Conservation (phyloP, 2,113 vertebrate genomes). For the Gymnogyps californianus region DNA sequence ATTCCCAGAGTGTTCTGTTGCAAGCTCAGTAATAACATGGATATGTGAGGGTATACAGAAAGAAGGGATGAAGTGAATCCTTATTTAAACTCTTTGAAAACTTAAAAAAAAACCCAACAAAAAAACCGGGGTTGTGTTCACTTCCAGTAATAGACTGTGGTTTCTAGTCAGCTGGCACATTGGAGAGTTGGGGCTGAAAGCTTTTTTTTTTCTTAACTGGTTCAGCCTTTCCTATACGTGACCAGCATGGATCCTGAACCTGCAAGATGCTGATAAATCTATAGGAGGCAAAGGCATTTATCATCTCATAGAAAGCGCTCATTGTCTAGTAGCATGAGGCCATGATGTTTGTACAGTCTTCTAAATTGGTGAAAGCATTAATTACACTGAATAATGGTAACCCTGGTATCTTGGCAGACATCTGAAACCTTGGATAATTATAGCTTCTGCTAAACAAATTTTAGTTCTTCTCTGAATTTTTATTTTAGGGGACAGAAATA, state of each 20-base stretch:
- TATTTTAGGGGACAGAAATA: constrained; percentile 10
- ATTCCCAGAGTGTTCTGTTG: background rate
- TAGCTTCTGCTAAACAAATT: constrained; percentile 33
- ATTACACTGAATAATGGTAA: constrained; percentile 58
- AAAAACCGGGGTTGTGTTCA: background rate
- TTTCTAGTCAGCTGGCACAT: background rate
- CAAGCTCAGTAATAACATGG: background rate
- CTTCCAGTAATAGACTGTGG: background rate
- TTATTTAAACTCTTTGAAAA: background rate
- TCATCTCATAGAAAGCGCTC: constrained; percentile 28
- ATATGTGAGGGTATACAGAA: background rate
- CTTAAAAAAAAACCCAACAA: background rate
- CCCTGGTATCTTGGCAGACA: constrained; percentile 50
- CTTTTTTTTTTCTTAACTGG: background rate
- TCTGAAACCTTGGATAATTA: constrained; percentile 59
- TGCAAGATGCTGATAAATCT: constrained; percentile 41
- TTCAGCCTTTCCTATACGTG: background rate
- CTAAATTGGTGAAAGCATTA: constrained; percentile 56
- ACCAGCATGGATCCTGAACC: constrained; percentile 7
- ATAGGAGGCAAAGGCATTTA: constrained; percentile 26
- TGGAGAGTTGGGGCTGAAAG: background rate
- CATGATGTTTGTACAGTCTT: constrained; percentile 26
- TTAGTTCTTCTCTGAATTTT: constrained; percentile 32
- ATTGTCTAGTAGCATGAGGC: constrained; percentile 39
- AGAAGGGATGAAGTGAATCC: background rate